Base-by-base conservation (phyloP, 1,140 invertebrate genomes). In the Sipha flava region DNA sequence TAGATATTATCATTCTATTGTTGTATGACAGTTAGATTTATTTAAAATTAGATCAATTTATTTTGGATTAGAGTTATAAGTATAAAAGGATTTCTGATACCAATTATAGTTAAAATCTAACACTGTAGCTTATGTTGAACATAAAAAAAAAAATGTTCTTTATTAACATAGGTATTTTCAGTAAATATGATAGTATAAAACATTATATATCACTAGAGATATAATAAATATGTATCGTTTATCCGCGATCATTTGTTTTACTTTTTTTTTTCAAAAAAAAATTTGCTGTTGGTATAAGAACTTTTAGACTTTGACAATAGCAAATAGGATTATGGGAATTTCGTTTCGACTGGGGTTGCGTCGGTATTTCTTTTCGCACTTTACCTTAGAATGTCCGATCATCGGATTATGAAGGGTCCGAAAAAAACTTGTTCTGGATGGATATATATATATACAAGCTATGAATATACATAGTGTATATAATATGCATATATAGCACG, bases 371-470 rank as follows among this genome's bases (percentile, higher is more conserved):
- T 66, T 66, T 66, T 66, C 4, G 12, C 0, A 66, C n/a, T 66
- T 66, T 9, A 66, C 37, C 12, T 66, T 66, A 23, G 64, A 14
- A 66, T 14, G 21, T 66, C 21, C 21, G 21, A 26, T 37, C 40
- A 43, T 66, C 64, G 37, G 64, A 66, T 66, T 66, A 66, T 66
- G 26, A 66, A 66, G 64, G 64, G 64, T 26, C 37, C 14, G 64
- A 21, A 66, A 66, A n/a, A 66, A 66, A 66, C 64, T 66, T 43
- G 21, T 37, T 14, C 12, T 6, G 12, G 12, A 37, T 66, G 10
- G 34, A 40, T 0, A 37, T 66, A 40, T 43, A 43, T 43, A 43
- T 9, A 43, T 43, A 43, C 31, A 62, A 66, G 31, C 34, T 18
- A 66, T 66, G 34, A 40, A 40, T 66, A 66, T 40, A 66, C 34